Conservation (phyloP, 2,113 vertebrate species). For the Microtus richardsoni region DNA sequence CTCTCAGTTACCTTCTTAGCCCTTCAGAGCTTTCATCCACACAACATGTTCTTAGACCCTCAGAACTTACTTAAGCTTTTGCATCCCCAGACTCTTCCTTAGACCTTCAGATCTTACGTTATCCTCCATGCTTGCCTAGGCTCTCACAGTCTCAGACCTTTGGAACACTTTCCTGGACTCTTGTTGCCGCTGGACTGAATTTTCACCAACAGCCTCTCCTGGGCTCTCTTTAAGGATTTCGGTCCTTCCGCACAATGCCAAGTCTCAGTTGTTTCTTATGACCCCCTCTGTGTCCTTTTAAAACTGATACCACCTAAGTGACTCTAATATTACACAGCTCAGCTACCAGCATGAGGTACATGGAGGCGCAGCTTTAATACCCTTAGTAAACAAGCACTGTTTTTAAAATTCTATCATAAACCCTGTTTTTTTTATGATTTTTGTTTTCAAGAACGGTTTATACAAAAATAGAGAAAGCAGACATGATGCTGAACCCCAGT, state of each 20-base stretch:
- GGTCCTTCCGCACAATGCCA: neutral
- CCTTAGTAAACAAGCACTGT: neutral
- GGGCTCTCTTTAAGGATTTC: neutral
- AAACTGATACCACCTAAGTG: neutral
- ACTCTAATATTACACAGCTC: neutral
- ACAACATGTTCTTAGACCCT: no score
- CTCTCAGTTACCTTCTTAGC: neutral
- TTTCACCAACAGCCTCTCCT: neutral
- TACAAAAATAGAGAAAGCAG: neutral
- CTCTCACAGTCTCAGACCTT: neutral
- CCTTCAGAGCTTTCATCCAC: neutral
- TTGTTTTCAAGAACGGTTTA: neutral
- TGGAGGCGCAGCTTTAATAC: neutral
- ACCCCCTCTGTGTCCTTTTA: neutral
- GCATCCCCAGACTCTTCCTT: neutral
- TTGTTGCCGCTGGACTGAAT: neutral
- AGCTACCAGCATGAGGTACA: neutral
- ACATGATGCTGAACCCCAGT: neutral
- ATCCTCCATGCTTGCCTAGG: neutral
- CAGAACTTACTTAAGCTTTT: no score
- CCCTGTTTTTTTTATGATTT: neutral
- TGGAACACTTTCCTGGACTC: neutral
- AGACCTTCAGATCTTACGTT: neutral
- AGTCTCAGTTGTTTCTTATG: neutral
- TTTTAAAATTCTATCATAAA: neutral